phyloP scores from a whole-genome alignment of 2,888 invertebrate genomes.

The Leptothorax acervorum region DNA sequence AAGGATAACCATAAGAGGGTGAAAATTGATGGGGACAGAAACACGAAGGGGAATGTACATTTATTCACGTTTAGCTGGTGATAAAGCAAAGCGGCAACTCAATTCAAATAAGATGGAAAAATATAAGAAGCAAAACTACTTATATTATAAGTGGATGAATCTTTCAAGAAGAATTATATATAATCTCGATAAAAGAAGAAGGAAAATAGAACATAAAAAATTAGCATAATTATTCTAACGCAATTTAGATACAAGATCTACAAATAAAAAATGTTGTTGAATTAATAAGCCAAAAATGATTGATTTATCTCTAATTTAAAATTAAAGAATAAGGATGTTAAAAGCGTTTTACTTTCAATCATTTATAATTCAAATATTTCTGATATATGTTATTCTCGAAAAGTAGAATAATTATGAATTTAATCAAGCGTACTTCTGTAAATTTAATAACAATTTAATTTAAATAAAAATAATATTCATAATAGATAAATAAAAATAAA shows the following conservation, averaged over 20 bases:
- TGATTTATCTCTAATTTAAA: no score
- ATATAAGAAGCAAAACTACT: background rate
- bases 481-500: no score
- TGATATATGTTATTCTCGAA: background rate
- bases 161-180: background rate
- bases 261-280: background rate
- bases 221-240: conserved; percentile 2
- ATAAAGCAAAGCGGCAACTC: conserved; percentile 13
- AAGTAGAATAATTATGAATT: background rate
- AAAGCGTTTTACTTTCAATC: background rate
- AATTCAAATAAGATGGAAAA: background rate
- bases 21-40: conserved; percentile 39
- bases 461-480: no score
- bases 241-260: background rate
- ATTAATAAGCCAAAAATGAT: background rate
- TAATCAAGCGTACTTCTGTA: background rate
- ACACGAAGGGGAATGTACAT: conserved; percentile 8
- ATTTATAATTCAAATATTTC: background rate
- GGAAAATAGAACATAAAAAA: background rate
- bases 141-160: background rate
- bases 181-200: background rate
- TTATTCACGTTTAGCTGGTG: conserved; percentile 20
- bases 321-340: background rate
- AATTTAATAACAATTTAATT: background rate
- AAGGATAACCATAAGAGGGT: conserved; percentile 51